phyloP scores from a whole-genome alignment of 2,888 invertebrate genomes.

The Pachycephus smyrnensis region DNA sequence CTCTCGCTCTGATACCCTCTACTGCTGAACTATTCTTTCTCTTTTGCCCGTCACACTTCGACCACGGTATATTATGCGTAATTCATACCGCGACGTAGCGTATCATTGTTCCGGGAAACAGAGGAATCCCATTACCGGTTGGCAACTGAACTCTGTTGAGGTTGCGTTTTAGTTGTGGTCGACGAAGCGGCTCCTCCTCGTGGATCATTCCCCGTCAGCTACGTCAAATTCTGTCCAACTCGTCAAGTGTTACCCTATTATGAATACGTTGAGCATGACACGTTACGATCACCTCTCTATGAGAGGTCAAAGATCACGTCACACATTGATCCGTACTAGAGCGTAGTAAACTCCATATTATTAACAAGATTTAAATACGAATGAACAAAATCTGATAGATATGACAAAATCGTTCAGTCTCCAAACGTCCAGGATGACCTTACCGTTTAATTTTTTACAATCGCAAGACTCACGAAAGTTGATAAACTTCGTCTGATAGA shows the following conservation, averaged over 20 bases:
- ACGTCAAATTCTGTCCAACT: slow-evolving; percentile 12
- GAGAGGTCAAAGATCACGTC: too few species aligned
- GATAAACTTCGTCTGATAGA: too few species aligned
- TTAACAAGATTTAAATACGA: too few species aligned
- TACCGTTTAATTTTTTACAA: too few species aligned
- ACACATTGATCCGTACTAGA: too few species aligned
- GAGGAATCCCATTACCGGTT: slow-evolving; percentile 65
- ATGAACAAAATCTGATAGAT: too few species aligned
- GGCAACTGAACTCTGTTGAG: slow-evolving; percentile 57
- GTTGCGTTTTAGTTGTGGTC: slow-evolving; percentile 59
- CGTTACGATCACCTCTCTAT: too few species aligned
- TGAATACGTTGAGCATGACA: slow-evolving; percentile 30
- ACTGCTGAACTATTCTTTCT: too few species aligned
- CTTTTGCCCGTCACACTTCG: not conserved
- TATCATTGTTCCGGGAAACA: slow-evolving; percentile 63
- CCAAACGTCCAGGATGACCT: too few species aligned
- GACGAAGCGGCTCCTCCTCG: slow-evolving; percentile 51
- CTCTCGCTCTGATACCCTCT: not conserved
- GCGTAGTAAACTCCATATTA: too few species aligned
- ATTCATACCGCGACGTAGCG: slow-evolving; percentile 61
- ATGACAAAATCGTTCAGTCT: too few species aligned
- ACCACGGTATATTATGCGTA: slow-evolving; percentile 53
- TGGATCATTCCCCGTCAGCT: slow-evolving; percentile 21
- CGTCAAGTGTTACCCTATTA: slow-evolving; percentile 41
- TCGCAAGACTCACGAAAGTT: too few species aligned